phyloP scores from a whole-genome alignment of 2,113 vertebrate genomes.

The Atractosteus spatula region DNA sequence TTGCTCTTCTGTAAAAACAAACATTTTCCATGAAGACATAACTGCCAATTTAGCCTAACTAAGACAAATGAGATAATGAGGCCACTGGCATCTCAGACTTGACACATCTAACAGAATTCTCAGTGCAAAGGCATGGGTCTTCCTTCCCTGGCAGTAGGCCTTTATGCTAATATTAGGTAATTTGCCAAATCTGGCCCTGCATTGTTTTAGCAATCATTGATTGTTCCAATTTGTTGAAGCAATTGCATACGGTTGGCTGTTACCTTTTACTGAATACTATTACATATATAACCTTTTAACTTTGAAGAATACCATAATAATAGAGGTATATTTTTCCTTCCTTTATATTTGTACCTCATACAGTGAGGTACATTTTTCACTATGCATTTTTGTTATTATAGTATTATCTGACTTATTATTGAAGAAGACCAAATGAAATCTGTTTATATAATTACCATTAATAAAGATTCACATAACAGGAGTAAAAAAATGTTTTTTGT shows the following conservation, averaged over 20 bases:
- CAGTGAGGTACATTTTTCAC: conserved; percentile 1
- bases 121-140: conserved; percentile 53
- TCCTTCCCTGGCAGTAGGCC: conserved; percentile 66
- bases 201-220: conserved; percentile 59
- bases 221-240: conserved; percentile 60
- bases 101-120: conserved; percentile 62
- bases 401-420: not conserved
- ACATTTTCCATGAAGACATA: conserved; percentile 71
- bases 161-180: conserved; percentile 73
- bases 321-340: not conserved
- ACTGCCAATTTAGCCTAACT: conserved; percentile 75
- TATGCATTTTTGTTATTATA: not conserved
- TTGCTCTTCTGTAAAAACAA: conserved; percentile 71
- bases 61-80: conserved; percentile 78
- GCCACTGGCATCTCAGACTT: conserved; percentile 58
- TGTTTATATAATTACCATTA: no score
- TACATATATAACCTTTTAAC: conserved; percentile 42
- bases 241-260: conserved; percentile 63
- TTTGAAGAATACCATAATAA: conserved; percentile 14
- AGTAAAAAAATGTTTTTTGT: no score
- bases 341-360: not conserved
- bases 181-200: conserved; percentile 63
- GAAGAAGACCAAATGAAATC: not conserved
- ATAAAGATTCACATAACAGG: no score
- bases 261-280: conserved; percentile 43